Percentiles rank a stretch among this genome's conserved stretches.
phyloP scores from a whole-genome alignment of 2,797 vertebrate species.

The Hemitrygon akajei region DNA sequence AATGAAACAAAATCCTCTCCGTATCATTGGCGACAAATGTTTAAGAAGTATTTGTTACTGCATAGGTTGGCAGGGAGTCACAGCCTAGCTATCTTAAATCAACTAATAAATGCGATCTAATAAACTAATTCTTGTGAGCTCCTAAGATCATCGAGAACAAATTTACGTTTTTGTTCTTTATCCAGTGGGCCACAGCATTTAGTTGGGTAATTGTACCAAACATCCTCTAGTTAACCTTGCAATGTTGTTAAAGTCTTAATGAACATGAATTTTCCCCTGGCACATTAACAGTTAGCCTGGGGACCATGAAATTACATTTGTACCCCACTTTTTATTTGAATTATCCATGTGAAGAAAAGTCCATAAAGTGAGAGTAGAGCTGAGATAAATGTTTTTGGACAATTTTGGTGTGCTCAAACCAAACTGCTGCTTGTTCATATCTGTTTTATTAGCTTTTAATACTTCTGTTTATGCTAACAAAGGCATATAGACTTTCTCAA shows the following conservation, averaged over 20 bases:
- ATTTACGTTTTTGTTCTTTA: neutral
- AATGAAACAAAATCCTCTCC: too few relatives aligned
- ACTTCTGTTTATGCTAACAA: neutral
- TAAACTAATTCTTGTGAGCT: neutral
- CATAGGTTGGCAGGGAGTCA: neutral
- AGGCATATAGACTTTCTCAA: neutral
- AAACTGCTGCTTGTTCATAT: neutral
- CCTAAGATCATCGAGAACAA: neutral
- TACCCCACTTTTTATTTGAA: neutral
- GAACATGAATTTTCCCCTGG: neutral
- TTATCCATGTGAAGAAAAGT: neutral
- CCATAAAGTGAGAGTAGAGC: neutral
- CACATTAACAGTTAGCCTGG: neutral
- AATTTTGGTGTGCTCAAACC: too few relatives aligned
- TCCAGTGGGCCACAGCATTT: neutral
- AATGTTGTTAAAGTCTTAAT: too few relatives aligned
- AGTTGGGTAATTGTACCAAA: neutral
- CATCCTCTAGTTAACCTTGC: too few relatives aligned
- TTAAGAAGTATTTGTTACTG: neutral
- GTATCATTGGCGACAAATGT: neutral
- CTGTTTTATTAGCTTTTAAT: constrained; percentile 1
- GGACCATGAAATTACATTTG: neutral
- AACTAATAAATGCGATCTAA: neutral
- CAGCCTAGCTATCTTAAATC: neutral
- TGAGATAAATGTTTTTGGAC: neutral